Percentiles rank a stretch among this genome's conserved stretches.
phyloP scores from a whole-genome alignment of 2,797 vertebrate genomes.

The Gymnocypris eckloni region DNA sequence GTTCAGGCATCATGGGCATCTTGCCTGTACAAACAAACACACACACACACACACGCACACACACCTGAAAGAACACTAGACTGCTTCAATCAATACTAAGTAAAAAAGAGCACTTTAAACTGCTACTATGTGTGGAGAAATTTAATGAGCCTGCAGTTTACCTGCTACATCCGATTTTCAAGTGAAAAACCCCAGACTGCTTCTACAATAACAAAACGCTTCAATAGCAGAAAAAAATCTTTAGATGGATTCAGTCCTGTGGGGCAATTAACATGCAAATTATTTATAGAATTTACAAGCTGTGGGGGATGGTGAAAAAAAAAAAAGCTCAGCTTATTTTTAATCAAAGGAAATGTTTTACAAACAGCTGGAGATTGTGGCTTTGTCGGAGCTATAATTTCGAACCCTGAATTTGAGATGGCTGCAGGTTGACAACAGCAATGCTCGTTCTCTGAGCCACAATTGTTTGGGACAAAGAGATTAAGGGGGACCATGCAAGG shows the following conservation, averaged over 20 bases:
- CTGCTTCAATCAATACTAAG: slow-evolving; percentile 30
- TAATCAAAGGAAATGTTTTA: slow-evolving; percentile 48
- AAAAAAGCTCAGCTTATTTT: slow-evolving; percentile 13
- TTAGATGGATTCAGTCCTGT: slow-evolving; percentile 31
- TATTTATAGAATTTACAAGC: slow-evolving; percentile 50
- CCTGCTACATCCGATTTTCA: slow-evolving; percentile 34
- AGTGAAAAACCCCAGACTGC: background rate
- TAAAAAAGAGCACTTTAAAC: slow-evolving; percentile 17
- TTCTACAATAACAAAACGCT: slow-evolving; percentile 38
- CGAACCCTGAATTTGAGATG: background rate
- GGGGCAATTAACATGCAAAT: slow-evolving; percentile 45
- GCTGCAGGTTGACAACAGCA: slow-evolving; percentile 22
- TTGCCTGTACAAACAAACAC: slow-evolving; percentile 11
- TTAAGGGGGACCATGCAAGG: slow-evolving; percentile 31
- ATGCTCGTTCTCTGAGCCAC: slow-evolving; percentile 39
- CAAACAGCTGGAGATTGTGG: slow-evolving; percentile 33
- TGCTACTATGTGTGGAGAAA: slow-evolving; percentile 41
- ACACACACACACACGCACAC: background rate
- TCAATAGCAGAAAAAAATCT: slow-evolving; percentile 41
- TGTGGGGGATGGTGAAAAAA: background rate
- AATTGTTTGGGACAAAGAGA: slow-evolving; percentile 34
- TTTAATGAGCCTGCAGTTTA: slow-evolving; percentile 27
- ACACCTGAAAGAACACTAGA: slow-evolving; percentile 21
- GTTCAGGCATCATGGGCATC: background rate
- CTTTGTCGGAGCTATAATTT: slow-evolving; percentile 27